Evolutionary conservation across 35 echinoderm and acorn worm genomes (phyloP), one percentile per base, ranked within the genome.

Genomic region (Chiridota heheva): DNA sequence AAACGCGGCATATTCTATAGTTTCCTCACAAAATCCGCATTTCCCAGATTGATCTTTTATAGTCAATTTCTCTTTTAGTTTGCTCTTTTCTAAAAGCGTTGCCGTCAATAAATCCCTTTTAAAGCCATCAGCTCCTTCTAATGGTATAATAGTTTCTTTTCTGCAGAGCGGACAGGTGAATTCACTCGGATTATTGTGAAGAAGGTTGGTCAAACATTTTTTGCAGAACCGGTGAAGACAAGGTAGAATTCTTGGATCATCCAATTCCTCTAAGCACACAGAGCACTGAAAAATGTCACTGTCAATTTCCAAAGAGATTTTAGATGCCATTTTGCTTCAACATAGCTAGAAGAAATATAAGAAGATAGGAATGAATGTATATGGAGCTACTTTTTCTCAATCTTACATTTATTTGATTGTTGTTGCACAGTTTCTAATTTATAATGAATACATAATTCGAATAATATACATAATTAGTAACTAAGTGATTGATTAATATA

Each of bases 61-160:
- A 3, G 60, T 36, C 13, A 34, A 34, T 57, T 35, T 56, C n/a
- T n/a, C n/a, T 31, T 77, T 46, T 58, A 60, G 25, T 35, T 77
- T 29, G 44, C 29, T 77, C 7, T 58, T 58, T 39, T 77, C 29
- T 36, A 77, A 32, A 46, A 77, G 32, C 34, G 30, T 77, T 39
- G 56, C 60, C 73, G 60, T 58, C 4, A 31, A 16, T 25, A 77
- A 77, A n/a, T 77, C 73, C 6, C 47, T 77, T 77, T 77, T 77
- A 2, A 77, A 58, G 20, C 48, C 47, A 35, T 77, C 28, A 18
- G 40, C 55, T 29, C 73, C 73, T 58, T 58, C 55, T 15, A 40
- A 35, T 2, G 73, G 48, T 34, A 77, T 35, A 2, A 36, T 32
- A 39, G 26, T 58, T 36, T 56, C 40, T 18, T 33, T 77, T 58